phyloP scores from a whole-genome alignment of 1,140 invertebrate genomes.

The Pogonognathellus flavescens region DNA sequence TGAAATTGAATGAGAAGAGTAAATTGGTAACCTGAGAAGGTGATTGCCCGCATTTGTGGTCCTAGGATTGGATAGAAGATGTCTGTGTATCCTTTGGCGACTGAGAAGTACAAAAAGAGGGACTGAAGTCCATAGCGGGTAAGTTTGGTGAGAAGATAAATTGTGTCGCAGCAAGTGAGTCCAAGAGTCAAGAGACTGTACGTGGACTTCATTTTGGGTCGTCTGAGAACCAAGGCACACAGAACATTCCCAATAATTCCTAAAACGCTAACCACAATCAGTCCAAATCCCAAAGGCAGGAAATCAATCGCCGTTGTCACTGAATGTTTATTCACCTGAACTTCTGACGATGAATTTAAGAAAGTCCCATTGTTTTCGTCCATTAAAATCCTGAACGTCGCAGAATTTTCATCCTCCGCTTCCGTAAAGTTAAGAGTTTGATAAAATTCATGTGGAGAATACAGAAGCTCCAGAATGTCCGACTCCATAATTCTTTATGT shows the following conservation, averaged over 20 bases:
- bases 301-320: conserved; percentile 34
- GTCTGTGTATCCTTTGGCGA: conserved; percentile 48
- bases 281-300: neutral
- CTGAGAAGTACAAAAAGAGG: conserved; percentile 47
- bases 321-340: neutral
- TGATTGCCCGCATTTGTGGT: conserved; percentile 52
- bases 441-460: too few relatives aligned
- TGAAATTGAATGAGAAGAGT: too few relatives aligned
- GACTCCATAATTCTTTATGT: too few relatives aligned
- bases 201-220: conserved; percentile 57
- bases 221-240: conserved; percentile 51
- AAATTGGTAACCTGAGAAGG: conserved; percentile 50
- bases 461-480: too few relatives aligned
- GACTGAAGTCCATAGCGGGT: conserved; percentile 56
- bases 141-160: conserved; percentile 55
- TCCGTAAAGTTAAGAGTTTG: too few relatives aligned
- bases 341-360: too few relatives aligned
- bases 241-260: conserved; percentile 55
- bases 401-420: too few relatives aligned
- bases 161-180: conserved; percentile 54
- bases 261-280: conserved; percentile 2
- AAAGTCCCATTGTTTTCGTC: too few relatives aligned
- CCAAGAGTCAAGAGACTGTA: conserved; percentile 55
- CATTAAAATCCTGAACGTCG: too few relatives aligned
- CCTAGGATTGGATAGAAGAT: conserved; percentile 56